These are phyloP conservation scores for Drosophila cracens DNA, from an alignment of 2,888 invertebrate species.

Conservation along the genomic window DNA sequence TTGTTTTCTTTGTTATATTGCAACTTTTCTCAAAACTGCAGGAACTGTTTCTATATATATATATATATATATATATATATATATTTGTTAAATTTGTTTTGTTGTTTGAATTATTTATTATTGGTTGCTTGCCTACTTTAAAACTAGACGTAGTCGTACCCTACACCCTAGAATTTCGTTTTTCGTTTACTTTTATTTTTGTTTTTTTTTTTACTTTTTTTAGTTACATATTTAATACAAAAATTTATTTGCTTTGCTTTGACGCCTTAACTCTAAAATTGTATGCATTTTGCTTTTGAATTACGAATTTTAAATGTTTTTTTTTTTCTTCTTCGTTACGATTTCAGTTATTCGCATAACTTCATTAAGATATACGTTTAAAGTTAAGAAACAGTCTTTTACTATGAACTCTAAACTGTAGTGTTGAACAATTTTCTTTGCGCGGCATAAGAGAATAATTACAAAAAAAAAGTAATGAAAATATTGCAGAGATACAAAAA, in stretches of 20 bases:
- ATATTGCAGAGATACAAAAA: background rate
- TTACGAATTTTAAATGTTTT: slow-evolving; percentile 26
- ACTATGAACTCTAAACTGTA: slow-evolving; percentile 78
- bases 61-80: slow-evolving; percentile 23
- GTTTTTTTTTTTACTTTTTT: slow-evolving; percentile 14
- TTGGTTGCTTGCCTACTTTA: slow-evolving; percentile 46
- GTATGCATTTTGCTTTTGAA: slow-evolving; percentile 28
- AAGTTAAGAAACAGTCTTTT: slow-evolving; percentile 78
- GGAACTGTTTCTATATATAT: slow-evolving; percentile 69
- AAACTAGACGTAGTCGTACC: slow-evolving; percentile 47
- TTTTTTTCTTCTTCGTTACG: slow-evolving; percentile 8
- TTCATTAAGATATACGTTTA: slow-evolving; percentile 56
- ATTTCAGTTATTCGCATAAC: slow-evolving; percentile 33
- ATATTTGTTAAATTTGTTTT: slow-evolving; percentile 36
- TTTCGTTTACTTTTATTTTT: slow-evolving; percentile 37
- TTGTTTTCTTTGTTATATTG: slow-evolving; percentile 54
- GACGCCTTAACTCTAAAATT: slow-evolving; percentile 51
- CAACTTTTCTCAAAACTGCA: slow-evolving; percentile 74
- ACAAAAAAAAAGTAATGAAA: slow-evolving; percentile 17
- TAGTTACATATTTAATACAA: slow-evolving; percentile 58
- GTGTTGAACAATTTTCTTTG: slow-evolving; percentile 29
- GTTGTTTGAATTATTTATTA: slow-evolving; percentile 38
- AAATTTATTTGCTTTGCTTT: slow-evolving; percentile 55
- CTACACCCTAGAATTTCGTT: slow-evolving; percentile 57
- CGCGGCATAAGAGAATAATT: slow-evolving; percentile 13